Conservation (phyloP, 2,797 vertebrate species). For the Euthynnus affinis region DNA sequence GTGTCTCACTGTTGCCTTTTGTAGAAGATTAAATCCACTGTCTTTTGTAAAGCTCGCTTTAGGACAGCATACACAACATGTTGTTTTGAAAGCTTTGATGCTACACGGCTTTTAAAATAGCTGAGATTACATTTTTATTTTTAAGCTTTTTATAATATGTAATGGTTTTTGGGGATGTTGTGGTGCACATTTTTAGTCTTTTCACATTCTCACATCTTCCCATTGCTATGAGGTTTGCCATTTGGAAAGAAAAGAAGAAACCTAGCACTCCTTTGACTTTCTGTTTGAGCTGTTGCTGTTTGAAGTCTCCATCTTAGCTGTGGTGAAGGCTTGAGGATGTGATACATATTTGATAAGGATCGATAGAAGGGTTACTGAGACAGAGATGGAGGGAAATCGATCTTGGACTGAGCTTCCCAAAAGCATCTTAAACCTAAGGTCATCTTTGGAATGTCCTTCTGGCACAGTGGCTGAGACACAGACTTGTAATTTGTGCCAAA, state of each 20-base stretch:
- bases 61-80: constrained; percentile 1
- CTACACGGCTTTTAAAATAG: constrained; percentile 34
- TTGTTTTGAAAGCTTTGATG: constrained; percentile 54
- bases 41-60: constrained; percentile 37
- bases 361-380: constrained; percentile 78
- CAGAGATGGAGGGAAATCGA: constrained; percentile 80
- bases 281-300: constrained; percentile 69
- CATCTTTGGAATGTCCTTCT: constrained; percentile 55
- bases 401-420: constrained; percentile 74
- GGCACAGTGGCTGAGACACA: constrained; percentile 30
- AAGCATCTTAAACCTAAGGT: constrained; percentile 79
- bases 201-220: constrained; percentile 36
- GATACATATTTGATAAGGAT: constrained; percentile 87
- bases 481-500: constrained; percentile 48
- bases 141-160: constrained; percentile 5
- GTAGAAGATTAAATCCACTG: constrained; percentile 22
- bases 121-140: constrained; percentile 44
- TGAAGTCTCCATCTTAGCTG: constrained; percentile 78
- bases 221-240: constrained; percentile 47
- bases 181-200: constrained; percentile 14
- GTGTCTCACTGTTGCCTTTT: constrained; percentile 34
- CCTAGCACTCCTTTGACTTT: constrained; percentile 66
- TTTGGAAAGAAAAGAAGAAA: constrained; percentile 64
- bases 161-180: constrained; percentile 1
- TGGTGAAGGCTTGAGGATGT: constrained; percentile 77